These are phyloP conservation scores for Pelobates cultripes DNA, from an alignment of 2,797 vertebrate genomes.

Conservation along the genomic window DNA sequence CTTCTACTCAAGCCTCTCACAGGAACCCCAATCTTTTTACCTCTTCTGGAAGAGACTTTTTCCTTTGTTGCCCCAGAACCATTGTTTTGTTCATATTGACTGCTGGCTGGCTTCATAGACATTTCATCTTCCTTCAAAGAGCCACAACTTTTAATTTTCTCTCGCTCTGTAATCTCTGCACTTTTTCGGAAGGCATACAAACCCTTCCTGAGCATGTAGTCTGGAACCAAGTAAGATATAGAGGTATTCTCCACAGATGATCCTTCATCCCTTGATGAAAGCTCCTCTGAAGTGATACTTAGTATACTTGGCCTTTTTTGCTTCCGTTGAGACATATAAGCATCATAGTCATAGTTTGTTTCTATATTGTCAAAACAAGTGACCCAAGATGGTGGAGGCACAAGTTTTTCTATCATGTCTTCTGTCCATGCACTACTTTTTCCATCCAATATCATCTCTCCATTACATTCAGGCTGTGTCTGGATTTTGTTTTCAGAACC, in stretches of 20 bases:
- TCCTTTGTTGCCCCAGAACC: slow-evolving; percentile 46
- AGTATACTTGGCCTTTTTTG: slow-evolving; percentile 60
- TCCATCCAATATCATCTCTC: slow-evolving; percentile 52
- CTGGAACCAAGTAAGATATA: slow-evolving; percentile 65
- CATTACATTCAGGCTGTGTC: slow-evolving; percentile 45
- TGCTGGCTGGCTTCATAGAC: slow-evolving; percentile 44
- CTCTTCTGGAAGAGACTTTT: slow-evolving; percentile 54
- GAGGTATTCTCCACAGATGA: slow-evolving; percentile 62
- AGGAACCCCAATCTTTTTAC: slow-evolving; percentile 48
- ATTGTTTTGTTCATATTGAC: slow-evolving; percentile 46
- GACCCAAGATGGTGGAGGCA: slow-evolving; percentile 60
- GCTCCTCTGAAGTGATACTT: slow-evolving; percentile 66
- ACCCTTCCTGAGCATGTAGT: slow-evolving; percentile 66
- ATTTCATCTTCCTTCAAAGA: slow-evolving; percentile 60
- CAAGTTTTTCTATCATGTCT: slow-evolving; percentile 53
- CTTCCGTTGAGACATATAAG: slow-evolving; percentile 59
- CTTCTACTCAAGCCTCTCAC: slow-evolving; percentile 56
- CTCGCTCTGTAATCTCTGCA: slow-evolving; percentile 55
- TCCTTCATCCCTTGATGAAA: slow-evolving; percentile 62
- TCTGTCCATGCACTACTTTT: slow-evolving; percentile 58
- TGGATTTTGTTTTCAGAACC: slow-evolving; percentile 9
- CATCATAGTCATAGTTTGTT: slow-evolving; percentile 41
- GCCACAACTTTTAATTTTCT: slow-evolving; percentile 58
- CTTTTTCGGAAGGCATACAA: slow-evolving; percentile 57
- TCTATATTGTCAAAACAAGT: slow-evolving; percentile 56